Base-by-base conservation (phyloP, 1,140 invertebrate genomes). In the Microplitis mediator region DNA sequence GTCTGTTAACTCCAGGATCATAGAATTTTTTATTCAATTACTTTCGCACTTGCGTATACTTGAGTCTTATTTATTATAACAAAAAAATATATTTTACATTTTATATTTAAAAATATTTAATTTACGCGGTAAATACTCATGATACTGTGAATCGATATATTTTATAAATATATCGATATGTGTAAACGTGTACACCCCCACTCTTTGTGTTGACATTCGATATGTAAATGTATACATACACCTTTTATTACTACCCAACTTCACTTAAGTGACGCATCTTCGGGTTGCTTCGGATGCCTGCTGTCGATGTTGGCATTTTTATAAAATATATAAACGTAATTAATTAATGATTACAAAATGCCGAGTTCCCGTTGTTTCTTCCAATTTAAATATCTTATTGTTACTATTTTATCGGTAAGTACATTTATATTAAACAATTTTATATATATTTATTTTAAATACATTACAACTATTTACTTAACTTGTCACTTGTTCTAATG, bases 341-440 rank as follows among this genome's bases (percentile, higher is more conserved):
- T 75, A 79, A 78, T 79, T 76, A 75, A 79, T 79, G 74, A 76
- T 79, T 75, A 75, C 78, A 80, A 82, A 65, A 86, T 85, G 84
- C 63, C 80, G 76, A 68, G 76, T 69, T 78, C 74, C 75, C 80
- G 81, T 81, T 74, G 82, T 81, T 82, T 80, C 70, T 76, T 78
- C 71, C 67, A 78, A 60, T 64, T 75, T 54, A 82, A 77, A 76
- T 76, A 80, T 75, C 67, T 74, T 65, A 54, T 80, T 71, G 75
- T 82, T 58, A 71, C 76, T 8, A 81, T 76, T 79, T 66, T 85
- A 62, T 56, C 82, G 79, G 85, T 87, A 52, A 85, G 85, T 85
- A 39, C 56, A 9, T 4, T 65, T 35, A 14, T 32, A 67, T 66
- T 67, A 58, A 58, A 60, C 32, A 36, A 4, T 63, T 4, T 31